Base-by-base conservation (phyloP, 2,888 invertebrate genomes). In the Pseudeuparius sepicola region DNA sequence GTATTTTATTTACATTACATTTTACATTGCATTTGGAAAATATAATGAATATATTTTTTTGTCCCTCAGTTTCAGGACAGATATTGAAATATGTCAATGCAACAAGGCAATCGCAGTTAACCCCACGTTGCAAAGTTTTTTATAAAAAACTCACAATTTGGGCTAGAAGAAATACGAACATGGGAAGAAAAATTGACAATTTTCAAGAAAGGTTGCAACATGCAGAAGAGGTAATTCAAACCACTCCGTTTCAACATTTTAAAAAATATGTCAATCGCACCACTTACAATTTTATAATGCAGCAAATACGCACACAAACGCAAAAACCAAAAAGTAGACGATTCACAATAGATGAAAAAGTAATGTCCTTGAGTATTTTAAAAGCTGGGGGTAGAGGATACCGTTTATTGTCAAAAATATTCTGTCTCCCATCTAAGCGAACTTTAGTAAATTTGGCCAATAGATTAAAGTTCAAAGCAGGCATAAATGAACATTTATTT, bases 171-270 rank as follows among this genome's bases (percentile, higher is more conserved):
- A 35, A 29, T n/a, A 16, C 11, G 11, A 16, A 29, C 14, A 35
- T 16, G 23, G 4, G 29, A 2, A 29, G 15, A 2, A 16, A 14
- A 13, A 15, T 35, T 16, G 26, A 35, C 15, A 25, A 20, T 5
- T 35, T 29, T 12, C n/a, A n/a, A n/a, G n/a, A n/a, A n/a, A n/a
- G n/a, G n/a, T n/a, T n/a, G n/a, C n/a, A n/a, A n/a, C n/a, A 35
- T 29, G 35, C 35, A 14, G 28, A 35, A 29, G 26, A 34, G 11
- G 12, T 24, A 13, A 14, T 15, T 15, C 9, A 28, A 14, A 24
- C 27, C 20, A n/a, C 25, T 14, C 20, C 20, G n/a, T 25, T 25
- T 25, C 5, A 35, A 31, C 35, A 14, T 31, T 42, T 18, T 16
- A 31, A n/a, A 10, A 31, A 15, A 31, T 17, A 31, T 25, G 11